Evolutionary conservation across 2,797 vertebrate species (phyloP).

Genomic region (Prionace glauca): DNA sequence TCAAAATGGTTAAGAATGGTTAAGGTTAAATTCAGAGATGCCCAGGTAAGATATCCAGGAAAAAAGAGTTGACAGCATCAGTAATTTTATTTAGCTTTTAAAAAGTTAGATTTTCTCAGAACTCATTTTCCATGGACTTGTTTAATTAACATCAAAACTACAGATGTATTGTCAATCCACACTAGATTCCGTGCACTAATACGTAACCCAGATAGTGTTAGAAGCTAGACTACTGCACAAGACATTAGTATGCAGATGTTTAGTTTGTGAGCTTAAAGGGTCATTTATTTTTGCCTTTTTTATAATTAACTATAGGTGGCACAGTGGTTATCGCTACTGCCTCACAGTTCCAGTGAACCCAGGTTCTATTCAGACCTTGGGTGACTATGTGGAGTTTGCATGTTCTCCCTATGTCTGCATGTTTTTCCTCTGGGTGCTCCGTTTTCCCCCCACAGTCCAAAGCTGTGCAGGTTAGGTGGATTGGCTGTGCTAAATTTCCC

Average conservation of each 20-base stretch:
- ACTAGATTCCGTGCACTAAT: not conserved
- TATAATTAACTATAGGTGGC: not conserved
- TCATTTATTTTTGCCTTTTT: constrained; percentile 1
- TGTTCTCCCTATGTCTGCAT: too few relatives aligned
- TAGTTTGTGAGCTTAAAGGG: not conserved
- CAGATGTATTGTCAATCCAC: not conserved
- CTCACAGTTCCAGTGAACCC: too few relatives aligned
- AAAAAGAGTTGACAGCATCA: not conserved
- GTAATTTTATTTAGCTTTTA: not conserved
- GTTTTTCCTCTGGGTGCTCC: too few relatives aligned
- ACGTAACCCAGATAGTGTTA: not conserved
- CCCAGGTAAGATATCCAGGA: not conserved
- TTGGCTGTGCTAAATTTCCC: too few relatives aligned
- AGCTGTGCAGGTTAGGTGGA: too few relatives aligned
- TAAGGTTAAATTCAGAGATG: not conserved
- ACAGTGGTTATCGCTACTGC: too few relatives aligned
- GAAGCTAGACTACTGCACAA: not conserved
- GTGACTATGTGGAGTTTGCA: too few relatives aligned
- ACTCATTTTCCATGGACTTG: not conserved
- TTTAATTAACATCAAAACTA: not conserved
- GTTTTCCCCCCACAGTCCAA: too few relatives aligned
- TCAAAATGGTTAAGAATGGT: not conserved
- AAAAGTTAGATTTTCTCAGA: not conserved
- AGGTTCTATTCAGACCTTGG: too few relatives aligned
- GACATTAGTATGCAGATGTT: not conserved